phyloP scores from a whole-genome alignment of 2,888 invertebrate genomes.

The Hyposoter dolosus region DNA sequence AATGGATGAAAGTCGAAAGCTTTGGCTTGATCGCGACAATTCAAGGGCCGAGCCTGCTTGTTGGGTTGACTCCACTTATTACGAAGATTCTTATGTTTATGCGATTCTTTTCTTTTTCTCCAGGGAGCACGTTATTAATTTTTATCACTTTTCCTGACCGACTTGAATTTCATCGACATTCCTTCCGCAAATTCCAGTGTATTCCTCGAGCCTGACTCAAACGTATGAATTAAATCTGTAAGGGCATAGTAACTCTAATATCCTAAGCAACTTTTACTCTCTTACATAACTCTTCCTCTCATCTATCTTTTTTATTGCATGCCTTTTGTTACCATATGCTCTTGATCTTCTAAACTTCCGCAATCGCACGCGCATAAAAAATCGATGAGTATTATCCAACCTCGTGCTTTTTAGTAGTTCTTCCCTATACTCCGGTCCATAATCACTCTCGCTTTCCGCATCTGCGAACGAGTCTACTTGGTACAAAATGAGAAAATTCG shows the following conservation, averaged over 20 bases:
- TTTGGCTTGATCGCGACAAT: background rate
- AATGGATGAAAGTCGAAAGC: background rate
- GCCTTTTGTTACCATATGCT: constrained; percentile 11
- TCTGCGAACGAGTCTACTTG: background rate
- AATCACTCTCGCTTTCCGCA: constrained; percentile 28
- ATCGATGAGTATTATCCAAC: background rate
- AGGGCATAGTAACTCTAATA: constrained; percentile 27
- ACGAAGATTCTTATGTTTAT: constrained; percentile 1
- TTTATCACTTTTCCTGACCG: constrained; percentile 27
- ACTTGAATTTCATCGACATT: constrained; percentile 52
- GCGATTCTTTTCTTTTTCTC: background rate
- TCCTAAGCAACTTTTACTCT: constrained; percentile 49
- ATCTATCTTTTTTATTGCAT: constrained; percentile 9
- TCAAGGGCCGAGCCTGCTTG: background rate
- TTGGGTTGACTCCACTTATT: background rate
- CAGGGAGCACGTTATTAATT: background rate
- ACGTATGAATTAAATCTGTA: constrained; percentile 16
- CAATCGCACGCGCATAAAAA: background rate
- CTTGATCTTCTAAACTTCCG: background rate
- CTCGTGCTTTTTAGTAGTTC: background rate
- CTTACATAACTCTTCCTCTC: constrained; percentile 48
- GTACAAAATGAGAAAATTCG: constrained; percentile 1
- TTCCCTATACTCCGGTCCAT: background rate
- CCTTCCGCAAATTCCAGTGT: constrained; percentile 21
- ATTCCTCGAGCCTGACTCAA: background rate